Evolutionary conservation across 2,797 vertebrate species (phyloP).

Genomic region (Periparus ater): DNA sequence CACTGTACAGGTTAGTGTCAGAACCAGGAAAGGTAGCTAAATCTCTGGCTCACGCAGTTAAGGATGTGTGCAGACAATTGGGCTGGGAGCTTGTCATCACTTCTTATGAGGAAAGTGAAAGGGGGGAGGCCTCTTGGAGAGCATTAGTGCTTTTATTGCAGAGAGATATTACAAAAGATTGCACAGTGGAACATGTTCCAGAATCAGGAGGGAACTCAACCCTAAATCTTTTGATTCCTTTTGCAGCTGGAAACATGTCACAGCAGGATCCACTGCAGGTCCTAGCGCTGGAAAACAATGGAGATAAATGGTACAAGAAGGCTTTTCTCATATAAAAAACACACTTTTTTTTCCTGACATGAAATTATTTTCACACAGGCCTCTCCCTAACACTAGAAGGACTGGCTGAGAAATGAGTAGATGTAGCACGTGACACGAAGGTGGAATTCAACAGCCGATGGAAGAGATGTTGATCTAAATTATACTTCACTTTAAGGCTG

Average conservation of each 20-base stretch:
- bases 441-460: not conserved
- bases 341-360: not conserved
- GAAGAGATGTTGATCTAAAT: constrained; percentile 21
- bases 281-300: constrained; percentile 55
- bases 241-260: constrained; percentile 73
- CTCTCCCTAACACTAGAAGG: not conserved
- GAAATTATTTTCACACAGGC: constrained; percentile 10
- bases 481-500: not conserved
- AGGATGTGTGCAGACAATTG: constrained; percentile 59
- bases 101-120: constrained; percentile 61
- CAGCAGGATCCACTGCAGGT: constrained; percentile 59
- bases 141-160: constrained; percentile 59
- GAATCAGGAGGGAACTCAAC: constrained; percentile 59
- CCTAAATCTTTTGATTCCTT: constrained; percentile 70
- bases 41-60: not conserved
- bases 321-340: not conserved
- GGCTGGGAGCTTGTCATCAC: constrained; percentile 60
- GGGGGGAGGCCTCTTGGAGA: constrained; percentile 55
- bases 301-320: constrained; percentile 27
- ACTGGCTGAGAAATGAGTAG: not conserved
- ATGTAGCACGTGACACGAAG: not conserved
- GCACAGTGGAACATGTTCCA: constrained; percentile 66
- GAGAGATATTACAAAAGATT: constrained; percentile 66
- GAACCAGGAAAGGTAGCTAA: constrained; percentile 36
- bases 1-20: not conserved